These are phyloP conservation scores for Cephonodes hylas DNA, from an alignment of 2,888 invertebrate species.

Conservation along the genomic window DNA sequence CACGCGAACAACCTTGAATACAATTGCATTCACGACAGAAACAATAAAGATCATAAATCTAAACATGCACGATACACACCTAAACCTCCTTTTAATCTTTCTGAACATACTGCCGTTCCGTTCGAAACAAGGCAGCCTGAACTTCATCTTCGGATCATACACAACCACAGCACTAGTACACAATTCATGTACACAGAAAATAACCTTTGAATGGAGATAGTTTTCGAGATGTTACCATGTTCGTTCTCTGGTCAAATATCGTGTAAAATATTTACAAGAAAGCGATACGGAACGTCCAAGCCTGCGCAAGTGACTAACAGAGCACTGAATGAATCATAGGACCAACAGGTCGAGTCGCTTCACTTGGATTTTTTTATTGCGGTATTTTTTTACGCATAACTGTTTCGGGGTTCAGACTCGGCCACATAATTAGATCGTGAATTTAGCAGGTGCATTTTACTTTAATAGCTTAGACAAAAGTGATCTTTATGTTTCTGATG, in stretches of 20 bases:
- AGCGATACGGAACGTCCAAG: conserved; percentile 48
- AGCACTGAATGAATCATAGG: conserved; percentile 65
- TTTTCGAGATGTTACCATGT: conserved; percentile 10
- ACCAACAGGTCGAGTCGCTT: conserved; percentile 52
- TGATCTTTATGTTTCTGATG: not conserved
- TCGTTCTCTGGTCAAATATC: conserved; percentile 57
- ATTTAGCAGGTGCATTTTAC: conserved; percentile 18
- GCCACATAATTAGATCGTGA: conserved; percentile 50
- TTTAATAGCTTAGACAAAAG: not conserved
- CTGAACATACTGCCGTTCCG: conserved; percentile 39
- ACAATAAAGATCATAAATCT: not conserved
- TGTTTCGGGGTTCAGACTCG: conserved; percentile 47
- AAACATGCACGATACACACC: conserved; percentile 33
- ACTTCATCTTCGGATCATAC: conserved; percentile 49
- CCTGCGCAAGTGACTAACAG: conserved; percentile 56
- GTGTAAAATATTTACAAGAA: conserved; percentile 61
- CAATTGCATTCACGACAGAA: not conserved
- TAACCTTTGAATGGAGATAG: not conserved
- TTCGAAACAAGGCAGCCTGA: conserved; percentile 40
- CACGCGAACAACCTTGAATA: not conserved
- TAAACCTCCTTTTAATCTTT: conserved; percentile 44
- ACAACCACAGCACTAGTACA: conserved; percentile 13
- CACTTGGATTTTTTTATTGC: conserved; percentile 67
- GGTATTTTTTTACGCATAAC: conserved; percentile 66
- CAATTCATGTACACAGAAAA: not conserved